Percentiles rank a stretch among this genome's conserved stretches.
These are phyloP conservation scores for Spodoptera frugiperda DNA, from an alignment of 1,140 invertebrate genomes.

Conservation along the genomic window DNA sequence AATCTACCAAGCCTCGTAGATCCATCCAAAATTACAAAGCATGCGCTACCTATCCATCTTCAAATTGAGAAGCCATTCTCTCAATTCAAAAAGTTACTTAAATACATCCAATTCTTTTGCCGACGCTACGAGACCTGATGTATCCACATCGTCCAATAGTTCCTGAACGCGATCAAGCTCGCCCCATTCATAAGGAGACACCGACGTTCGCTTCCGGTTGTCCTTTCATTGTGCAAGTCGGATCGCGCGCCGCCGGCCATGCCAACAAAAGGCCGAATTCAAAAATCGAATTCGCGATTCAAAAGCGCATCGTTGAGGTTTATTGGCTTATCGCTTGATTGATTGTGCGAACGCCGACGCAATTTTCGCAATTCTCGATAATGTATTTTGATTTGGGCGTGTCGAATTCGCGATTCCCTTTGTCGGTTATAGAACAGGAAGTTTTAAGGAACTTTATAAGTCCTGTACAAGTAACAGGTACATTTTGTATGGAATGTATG, in stretches of 20 bases:
- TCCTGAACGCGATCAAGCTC: constrained; percentile 74
- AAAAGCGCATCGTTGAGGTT: constrained; percentile 86
- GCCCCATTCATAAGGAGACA: constrained; percentile 77
- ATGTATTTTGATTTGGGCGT: constrained; percentile 86
- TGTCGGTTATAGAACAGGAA: constrained; percentile 80
- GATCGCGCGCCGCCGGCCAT: constrained; percentile 80
- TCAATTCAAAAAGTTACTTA: constrained; percentile 1
- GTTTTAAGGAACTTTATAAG: constrained; percentile 62
- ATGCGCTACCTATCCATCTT: neutral
- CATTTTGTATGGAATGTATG: constrained; percentile 58
- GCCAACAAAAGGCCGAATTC: constrained; percentile 75
- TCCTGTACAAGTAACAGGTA: constrained; percentile 76
- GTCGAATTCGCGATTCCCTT: constrained; percentile 74
- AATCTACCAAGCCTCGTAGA: no score
- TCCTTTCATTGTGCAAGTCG: constrained; percentile 78
- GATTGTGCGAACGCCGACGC: constrained; percentile 81
- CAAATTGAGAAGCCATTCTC: neutral
- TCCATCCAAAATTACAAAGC: no score
- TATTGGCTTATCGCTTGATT: constrained; percentile 86
- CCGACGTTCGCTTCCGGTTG: constrained; percentile 79
- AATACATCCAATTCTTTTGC: constrained; percentile 31
- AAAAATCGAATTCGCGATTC: constrained; percentile 83
- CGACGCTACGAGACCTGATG: constrained; percentile 46
- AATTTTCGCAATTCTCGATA: constrained; percentile 77
- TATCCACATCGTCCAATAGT: constrained; percentile 71